These are phyloP conservation scores for Hyposmocoma kahamanoa DNA, from an alignment of 1,140 invertebrate species.

Conservation along the genomic window DNA sequence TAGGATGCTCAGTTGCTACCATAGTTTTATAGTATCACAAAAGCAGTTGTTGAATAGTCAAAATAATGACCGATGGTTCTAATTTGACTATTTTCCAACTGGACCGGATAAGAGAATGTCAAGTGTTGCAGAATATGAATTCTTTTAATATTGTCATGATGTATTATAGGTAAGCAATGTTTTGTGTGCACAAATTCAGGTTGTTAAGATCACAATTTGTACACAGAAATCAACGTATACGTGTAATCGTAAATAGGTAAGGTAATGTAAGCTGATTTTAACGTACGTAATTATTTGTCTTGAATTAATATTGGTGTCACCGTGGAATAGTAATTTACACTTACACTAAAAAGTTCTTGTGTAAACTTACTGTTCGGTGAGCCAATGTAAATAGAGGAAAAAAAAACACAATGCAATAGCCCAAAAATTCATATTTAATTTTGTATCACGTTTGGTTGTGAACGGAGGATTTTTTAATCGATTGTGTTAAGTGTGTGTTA, in stretches of 20 bases:
- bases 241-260: constrained; percentile 70
- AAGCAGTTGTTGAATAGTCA: constrained; percentile 18
- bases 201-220: constrained; percentile 14
- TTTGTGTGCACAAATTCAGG: constrained; percentile 27
- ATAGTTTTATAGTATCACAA: constrained; percentile 59
- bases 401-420: constrained; percentile 67
- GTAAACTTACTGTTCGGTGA: constrained; percentile 21
- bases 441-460: constrained; percentile 44
- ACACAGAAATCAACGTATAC: constrained; percentile 33
- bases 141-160: constrained; percentile 69
- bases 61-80: neutral
- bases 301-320: constrained; percentile 64
- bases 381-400: constrained; percentile 52
- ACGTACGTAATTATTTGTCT: constrained; percentile 70
- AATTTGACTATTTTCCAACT: neutral
- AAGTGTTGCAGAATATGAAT: constrained; percentile 71
- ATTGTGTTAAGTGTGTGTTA: constrained; percentile 30
- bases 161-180: constrained; percentile 62
- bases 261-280: constrained; percentile 68
- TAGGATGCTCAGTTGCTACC: constrained; percentile 45
- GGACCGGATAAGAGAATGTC: constrained; percentile 49
- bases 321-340: constrained; percentile 7
- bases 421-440: constrained; percentile 60
- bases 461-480: constrained; percentile 32
- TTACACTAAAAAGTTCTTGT: neutral